A percentile compares a stretch with the other conserved stretches of the same genome.
phyloP scores from a whole-genome alignment of 1,140 invertebrate species.

The Dendroctonus ponderosae region DNA sequence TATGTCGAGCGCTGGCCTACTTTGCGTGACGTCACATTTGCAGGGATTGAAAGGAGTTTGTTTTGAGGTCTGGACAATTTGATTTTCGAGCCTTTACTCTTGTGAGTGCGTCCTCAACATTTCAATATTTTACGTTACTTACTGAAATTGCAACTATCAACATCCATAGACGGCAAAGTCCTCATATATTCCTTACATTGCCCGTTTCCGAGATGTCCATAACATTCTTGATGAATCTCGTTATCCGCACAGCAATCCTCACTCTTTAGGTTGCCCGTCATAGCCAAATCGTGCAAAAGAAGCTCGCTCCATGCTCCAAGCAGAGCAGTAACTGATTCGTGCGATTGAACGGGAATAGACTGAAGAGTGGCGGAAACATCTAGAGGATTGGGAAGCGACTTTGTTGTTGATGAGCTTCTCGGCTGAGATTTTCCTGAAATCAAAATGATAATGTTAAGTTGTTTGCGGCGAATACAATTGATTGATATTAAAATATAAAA shows the following conservation, averaged over 20 bases:
- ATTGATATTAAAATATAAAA: too few relatives aligned
- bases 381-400: slow-evolving; percentile 59
- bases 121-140: slow-evolving; percentile 32
- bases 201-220: slow-evolving; percentile 50
- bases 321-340: slow-evolving; percentile 74
- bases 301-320: slow-evolving; percentile 80
- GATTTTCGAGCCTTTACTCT: too few relatives aligned
- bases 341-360: slow-evolving; percentile 50
- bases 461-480: too few relatives aligned
- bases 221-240: slow-evolving; percentile 57
- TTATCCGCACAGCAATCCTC: slow-evolving; percentile 45
- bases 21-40: too few relatives aligned
- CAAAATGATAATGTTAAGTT: slow-evolving; percentile 1
- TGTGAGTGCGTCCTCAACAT: too few relatives aligned
- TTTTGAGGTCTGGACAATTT: too few relatives aligned
- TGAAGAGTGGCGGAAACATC: slow-evolving; percentile 54
- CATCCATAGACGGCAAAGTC: slow-evolving; percentile 65
- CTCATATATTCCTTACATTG: slow-evolving; percentile 73
- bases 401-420: slow-evolving; percentile 54
- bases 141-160: slow-evolving; percentile 65
- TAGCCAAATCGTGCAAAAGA: slow-evolving; percentile 72
- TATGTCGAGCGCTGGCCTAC: too few relatives aligned
- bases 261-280: slow-evolving; percentile 58
- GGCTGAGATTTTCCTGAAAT: slow-evolving; percentile 61
- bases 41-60: too few relatives aligned